Percentiles rank a stretch among this genome's conserved stretches.
Conservation (phyloP, 2,113 vertebrate genomes). For the Proteles cristata region DNA sequence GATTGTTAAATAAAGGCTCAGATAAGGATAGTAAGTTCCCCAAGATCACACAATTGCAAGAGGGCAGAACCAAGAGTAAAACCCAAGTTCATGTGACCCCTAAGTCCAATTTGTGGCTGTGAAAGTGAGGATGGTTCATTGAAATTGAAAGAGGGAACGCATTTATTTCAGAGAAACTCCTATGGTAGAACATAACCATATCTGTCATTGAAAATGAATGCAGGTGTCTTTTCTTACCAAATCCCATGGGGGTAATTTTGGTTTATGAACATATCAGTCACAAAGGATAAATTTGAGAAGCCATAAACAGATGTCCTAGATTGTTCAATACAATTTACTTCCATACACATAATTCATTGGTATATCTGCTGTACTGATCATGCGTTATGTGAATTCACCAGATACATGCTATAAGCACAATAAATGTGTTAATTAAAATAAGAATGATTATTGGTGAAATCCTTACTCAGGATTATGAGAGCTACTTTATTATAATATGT, state of each 20-base stretch:
- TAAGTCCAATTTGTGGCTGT: neutral
- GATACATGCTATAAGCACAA: neutral
- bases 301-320: neutral
- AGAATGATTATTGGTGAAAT: neutral
- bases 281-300: neutral
- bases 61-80: neutral
- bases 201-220: neutral
- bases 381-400: neutral
- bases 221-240: neutral
- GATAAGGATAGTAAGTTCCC: neutral
- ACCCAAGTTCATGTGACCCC: neutral
- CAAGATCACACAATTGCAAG: neutral
- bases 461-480: neutral
- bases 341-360: neutral
- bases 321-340: neutral
- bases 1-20: neutral
- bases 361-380: neutral
- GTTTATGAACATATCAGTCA: neutral
- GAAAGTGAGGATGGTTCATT: neutral
- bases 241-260: neutral
- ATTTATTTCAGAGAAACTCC: neutral
- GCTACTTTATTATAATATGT: neutral
- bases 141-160: neutral
- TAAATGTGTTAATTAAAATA: neutral
- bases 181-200: neutral